phyloP scores from a whole-genome alignment of 2,888 invertebrate genomes.

The Slavum lentiscoides region DNA sequence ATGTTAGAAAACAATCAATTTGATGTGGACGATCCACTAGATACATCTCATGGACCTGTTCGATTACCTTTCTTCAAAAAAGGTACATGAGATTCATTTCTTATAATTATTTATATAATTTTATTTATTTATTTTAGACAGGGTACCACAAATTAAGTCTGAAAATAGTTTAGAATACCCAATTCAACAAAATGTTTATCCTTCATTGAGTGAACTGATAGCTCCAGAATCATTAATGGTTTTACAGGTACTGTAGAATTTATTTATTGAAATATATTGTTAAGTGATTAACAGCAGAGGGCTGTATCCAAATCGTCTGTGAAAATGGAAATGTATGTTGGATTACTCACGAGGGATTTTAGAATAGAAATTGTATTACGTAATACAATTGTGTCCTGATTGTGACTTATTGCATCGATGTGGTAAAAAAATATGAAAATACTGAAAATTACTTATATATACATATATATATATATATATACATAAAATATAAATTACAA shows the following conservation, averaged over 20 bases:
- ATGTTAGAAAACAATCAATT: slow-evolving; percentile 24
- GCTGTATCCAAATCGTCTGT: too few relatives aligned
- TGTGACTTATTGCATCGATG: too few relatives aligned
- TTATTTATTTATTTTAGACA: slow-evolving; percentile 21
- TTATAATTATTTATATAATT: neutral
- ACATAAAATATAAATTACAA: too few relatives aligned
- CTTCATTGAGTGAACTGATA: slow-evolving; percentile 32
- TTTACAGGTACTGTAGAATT: slow-evolving; percentile 31
- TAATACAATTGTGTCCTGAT: too few relatives aligned
- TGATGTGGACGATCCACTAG: slow-evolving; percentile 27
- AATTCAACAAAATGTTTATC: slow-evolving; percentile 34
- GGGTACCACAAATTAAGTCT: slow-evolving; percentile 18
- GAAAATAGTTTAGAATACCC: slow-evolving; percentile 47
- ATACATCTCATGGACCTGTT: slow-evolving; percentile 31
- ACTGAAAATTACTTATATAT: too few relatives aligned
- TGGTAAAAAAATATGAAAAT: too few relatives aligned
- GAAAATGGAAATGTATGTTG: too few relatives aligned
- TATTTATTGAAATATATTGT: neutral
- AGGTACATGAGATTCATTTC: slow-evolving; percentile 3
- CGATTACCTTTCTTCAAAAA: slow-evolving; percentile 31
- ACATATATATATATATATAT: too few relatives aligned
- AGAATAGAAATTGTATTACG: too few relatives aligned
- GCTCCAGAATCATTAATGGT: slow-evolving; percentile 32
- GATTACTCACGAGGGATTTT: too few relatives aligned
- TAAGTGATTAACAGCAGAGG: neutral